Conservation (phyloP, 2,888 invertebrate species). For the Hydrotaea diabolus region DNA sequence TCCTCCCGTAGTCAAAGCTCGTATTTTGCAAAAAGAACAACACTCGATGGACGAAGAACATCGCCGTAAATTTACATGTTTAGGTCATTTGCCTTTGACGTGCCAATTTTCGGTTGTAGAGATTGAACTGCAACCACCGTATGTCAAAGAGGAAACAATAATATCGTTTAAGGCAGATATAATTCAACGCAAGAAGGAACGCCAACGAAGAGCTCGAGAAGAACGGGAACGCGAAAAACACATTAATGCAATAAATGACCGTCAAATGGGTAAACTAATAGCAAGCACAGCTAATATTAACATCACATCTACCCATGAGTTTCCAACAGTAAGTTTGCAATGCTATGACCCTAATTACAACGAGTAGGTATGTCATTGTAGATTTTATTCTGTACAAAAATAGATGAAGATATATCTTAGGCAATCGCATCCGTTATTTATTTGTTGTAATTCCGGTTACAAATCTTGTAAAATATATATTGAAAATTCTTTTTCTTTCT, state of each 20-base stretch:
- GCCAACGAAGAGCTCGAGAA: constrained; percentile 88
- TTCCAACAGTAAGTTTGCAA: constrained; percentile 82
- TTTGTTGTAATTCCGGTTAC: no score
- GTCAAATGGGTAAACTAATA: constrained; percentile 86
- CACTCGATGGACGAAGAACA: constrained; percentile 92
- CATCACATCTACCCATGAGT: constrained; percentile 81
- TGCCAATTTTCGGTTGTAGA: constrained; percentile 96
- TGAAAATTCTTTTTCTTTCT: not conserved
- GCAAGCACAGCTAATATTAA: constrained; percentile 85
- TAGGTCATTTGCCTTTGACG: constrained; percentile 93
- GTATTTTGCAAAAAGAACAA: constrained; percentile 92
- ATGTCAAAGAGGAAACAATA: constrained; percentile 86
- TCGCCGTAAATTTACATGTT: constrained; percentile 87
- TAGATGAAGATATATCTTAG: no score
- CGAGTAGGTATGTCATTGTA: no score
- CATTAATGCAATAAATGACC: constrained; percentile 87
- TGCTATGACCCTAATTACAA: no score
- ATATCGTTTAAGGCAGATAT: constrained; percentile 88
- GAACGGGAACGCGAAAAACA: constrained; percentile 90
- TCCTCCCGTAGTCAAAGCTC: constrained; percentile 87
- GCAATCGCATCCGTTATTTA: no score
- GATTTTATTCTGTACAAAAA: no score
- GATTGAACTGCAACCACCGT: constrained; percentile 88
- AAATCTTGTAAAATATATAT: no score
- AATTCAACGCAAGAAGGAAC: constrained; percentile 85